A percentile compares a stretch with the other conserved stretches of the same genome.
Evolutionary conservation across 2,797 vertebrate genomes (phyloP).

Genomic region (Mormyrus hasselquistii): DNA sequence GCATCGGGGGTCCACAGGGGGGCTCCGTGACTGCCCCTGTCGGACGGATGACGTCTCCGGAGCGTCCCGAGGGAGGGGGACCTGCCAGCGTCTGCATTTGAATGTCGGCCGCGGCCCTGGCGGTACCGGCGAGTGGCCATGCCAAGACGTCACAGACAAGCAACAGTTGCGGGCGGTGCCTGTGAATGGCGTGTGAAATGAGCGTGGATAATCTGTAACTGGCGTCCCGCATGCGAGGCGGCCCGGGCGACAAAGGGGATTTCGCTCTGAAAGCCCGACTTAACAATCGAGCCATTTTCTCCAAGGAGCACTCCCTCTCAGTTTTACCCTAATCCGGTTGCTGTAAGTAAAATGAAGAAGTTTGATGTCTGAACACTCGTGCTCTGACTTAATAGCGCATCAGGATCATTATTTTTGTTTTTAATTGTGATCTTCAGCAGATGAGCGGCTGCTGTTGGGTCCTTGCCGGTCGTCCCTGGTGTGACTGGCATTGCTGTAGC

Average conservation of each 20-base stretch:
- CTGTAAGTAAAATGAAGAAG: background rate
- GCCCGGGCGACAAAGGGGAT: background rate
- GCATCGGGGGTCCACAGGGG: background rate
- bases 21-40: background rate
- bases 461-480: background rate
- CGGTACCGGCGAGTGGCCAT: background rate
- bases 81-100: constrained; percentile 7
- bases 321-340: background rate
- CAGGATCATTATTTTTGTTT: background rate
- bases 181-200: constrained; percentile 21
- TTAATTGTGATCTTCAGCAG: background rate
- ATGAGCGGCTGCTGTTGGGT: background rate
- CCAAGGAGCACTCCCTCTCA: background rate
- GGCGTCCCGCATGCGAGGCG: background rate
- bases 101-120: background rate
- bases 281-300: constrained; percentile 7
- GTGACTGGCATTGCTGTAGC: background rate
- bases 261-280: background rate
- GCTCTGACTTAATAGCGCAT: background rate
- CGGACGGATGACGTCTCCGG: background rate
- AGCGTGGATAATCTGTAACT: constrained; percentile 1
- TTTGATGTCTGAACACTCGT: background rate
- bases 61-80: background rate
- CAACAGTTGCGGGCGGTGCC: constrained; percentile 7
- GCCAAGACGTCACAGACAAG: constrained; percentile 1